Evolutionary conservation across 2,113 vertebrate genomes (phyloP), one percentile per base, ranked within the genome.

Genomic region (Paratilapia polleni): DNA sequence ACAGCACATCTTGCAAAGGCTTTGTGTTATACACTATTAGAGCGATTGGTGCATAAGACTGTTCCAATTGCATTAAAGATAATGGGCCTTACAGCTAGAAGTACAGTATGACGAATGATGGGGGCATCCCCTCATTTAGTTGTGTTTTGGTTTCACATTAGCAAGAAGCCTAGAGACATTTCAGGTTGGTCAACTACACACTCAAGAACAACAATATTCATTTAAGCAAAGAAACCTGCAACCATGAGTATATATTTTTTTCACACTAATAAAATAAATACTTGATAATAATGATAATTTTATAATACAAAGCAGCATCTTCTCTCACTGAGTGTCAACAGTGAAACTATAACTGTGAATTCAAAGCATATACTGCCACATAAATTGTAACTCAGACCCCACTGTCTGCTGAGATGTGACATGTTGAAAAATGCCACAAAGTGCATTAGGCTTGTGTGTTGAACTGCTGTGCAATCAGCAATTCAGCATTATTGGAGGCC

Each of bases 401-500:
- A 10, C 78, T 38, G 54, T 63, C 76, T 77, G 31, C 60, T 64
- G 20, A 91, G 43, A 83, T 49, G 52, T 19, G 26, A 43, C 24
- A 76, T 43, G 68, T 41, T 62, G 2, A 82, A 87, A 73, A 79
- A 78, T 24, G 26, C 47, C 0, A 22, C 81, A 34, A 77, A 88
- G 74, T 80, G 68, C 74, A 88, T 62, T 64, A 83, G 75, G 36
- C 57, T 56, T 28, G 78, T 68, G 38, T 58, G 36, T 83, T 86
- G 80, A 90, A 80, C 68, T 19, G 70, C 86, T 77, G 87, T 87
- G 68, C 47, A 88, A 86, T 88, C 86, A 88, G 89, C 88, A 81
- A 85, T 64, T 92, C 83, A 87, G 90, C 88, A 89, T 84, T 90
- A 92, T 89, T 88, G 83, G 88, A 92, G 87, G 62, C 89, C 81